These are phyloP conservation scores for Sicus ferrugineus DNA, from an alignment of 2,888 invertebrate species.

Conservation along the genomic window DNA sequence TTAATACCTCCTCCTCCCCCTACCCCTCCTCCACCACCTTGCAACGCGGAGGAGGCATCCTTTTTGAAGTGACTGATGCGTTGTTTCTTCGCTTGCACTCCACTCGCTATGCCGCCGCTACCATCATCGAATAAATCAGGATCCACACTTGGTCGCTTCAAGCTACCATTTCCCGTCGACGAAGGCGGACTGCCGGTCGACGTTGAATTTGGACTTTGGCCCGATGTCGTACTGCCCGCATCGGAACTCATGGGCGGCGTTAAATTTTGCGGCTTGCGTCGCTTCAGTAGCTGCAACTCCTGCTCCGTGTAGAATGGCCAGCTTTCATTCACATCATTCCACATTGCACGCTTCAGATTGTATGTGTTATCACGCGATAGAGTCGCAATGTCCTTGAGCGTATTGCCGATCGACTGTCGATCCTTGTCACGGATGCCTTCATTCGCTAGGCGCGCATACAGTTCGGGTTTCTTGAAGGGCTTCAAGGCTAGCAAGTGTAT, in stretches of 20 bases:
- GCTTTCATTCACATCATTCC: conserved; percentile 92
- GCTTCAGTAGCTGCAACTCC: conserved; percentile 86
- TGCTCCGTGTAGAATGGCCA: conserved; percentile 95
- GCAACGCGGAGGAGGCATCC: conserved; percentile 50
- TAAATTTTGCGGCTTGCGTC: conserved; percentile 89
- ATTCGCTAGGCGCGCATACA: conserved; percentile 80
- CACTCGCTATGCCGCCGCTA: conserved; percentile 66
- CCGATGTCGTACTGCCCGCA: conserved; percentile 77
- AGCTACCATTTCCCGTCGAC: conserved; percentile 56
- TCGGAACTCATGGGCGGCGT: conserved; percentile 90
- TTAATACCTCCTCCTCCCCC: conserved; percentile 10
- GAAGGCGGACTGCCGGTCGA: conserved; percentile 79
- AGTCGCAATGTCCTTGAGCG: conserved; percentile 81
- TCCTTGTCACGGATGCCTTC: conserved; percentile 90
- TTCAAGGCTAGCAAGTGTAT: conserved; percentile 92
- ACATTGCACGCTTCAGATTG: conserved; percentile 84
- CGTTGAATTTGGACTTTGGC: conserved; percentile 80
- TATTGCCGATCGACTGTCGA: conserved; percentile 76
- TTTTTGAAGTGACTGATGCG: conserved; percentile 86
- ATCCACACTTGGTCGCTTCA: conserved; percentile 68
- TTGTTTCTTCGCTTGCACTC: conserved; percentile 72
- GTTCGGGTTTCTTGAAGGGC: conserved; percentile 92
- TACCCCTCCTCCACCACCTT: neutral
- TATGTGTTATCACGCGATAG: conserved; percentile 86
- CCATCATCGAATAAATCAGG: conserved; percentile 68